Evolutionary conservation across 2,113 vertebrate genomes (phyloP), one percentile per base, ranked within the genome.

Genomic region (Hyla sarda): DNA sequence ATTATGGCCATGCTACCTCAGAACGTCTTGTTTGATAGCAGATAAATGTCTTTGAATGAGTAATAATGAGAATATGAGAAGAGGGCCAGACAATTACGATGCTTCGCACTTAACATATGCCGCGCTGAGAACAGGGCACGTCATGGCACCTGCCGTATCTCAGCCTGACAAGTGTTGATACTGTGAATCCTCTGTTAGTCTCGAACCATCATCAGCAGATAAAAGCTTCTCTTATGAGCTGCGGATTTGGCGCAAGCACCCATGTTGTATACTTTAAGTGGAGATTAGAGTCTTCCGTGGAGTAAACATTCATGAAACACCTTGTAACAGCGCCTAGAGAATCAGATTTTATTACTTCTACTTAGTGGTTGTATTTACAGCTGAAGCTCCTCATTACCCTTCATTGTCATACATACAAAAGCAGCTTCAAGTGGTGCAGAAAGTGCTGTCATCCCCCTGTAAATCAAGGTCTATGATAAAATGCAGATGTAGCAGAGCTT

Each of bases 171-270:
- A 48, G 28, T 65, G 77, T 71, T 62, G 21, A 48, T 65, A 21
- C 52, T 10, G 30, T 0, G 3, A 69, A 17, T 72, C 32, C 32
- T 65, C 17, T 28, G 47, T 30, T 41, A 69, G 65, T 62, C 0
- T 0, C 28, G 74, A 82, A 75, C 76, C 41, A 85, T 21, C 25
- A 45, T 54, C 13, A 3, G 1, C 1, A 83, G 62, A 89, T 88
- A 88, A 89, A 88, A 89, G 88, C 30, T 10, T 60, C 13, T 69
- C 73, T 69, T 76, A 54, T 16, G 19, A 87, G 48, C 32, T 54
- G 72, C 30, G 48, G 12, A 12, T 54, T 54, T 54, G 3, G 50
- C 17, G 16, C 17, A 54, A 5, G 50, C 11, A 14, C 17, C 17
- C 50, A 10, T 17, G 23, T 34, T 73, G 69, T 76, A 58, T 58